A percentile compares a stretch with the other conserved stretches of the same genome.
These are phyloP conservation scores for Asobara japonica DNA, from an alignment of 1,140 invertebrate genomes.

Conservation along the genomic window DNA sequence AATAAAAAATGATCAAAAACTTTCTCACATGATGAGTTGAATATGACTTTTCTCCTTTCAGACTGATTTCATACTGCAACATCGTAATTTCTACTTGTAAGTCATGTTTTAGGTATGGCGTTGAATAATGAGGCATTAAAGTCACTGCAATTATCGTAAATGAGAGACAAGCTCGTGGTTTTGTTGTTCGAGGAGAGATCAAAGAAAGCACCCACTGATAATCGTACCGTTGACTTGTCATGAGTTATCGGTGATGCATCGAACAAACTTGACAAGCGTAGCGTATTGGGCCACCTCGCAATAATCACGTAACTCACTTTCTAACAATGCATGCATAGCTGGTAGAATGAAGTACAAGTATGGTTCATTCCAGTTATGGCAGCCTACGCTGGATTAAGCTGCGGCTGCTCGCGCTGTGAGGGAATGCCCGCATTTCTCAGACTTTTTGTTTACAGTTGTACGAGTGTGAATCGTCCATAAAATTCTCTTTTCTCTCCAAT, in stretches of 20 bases:
- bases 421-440: no score
- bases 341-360: slow-evolving; percentile 3
- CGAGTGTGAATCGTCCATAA: no score
- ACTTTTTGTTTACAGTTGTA: no score
- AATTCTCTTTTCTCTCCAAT: no score
- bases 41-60: not conserved
- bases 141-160: not conserved
- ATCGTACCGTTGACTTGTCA: slow-evolving; percentile 2
- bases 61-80: not conserved
- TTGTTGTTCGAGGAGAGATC: not conserved
- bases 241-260: slow-evolving; percentile 42
- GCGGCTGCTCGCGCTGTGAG: no score
- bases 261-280: slow-evolving; percentile 42
- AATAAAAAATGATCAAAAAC: not conserved
- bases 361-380: not conserved
- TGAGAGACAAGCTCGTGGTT: not conserved
- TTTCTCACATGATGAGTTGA: not conserved
- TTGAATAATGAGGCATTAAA: slow-evolving; percentile 4
- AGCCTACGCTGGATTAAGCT: no score
- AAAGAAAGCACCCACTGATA: not conserved
- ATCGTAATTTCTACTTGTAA: not conserved
- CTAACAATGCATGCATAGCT: slow-evolving; percentile 34
- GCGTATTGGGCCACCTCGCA: not conserved
- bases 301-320: slow-evolving; percentile 50
- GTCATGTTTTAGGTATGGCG: not conserved